phyloP scores from a whole-genome alignment of 1,140 invertebrate genomes.

The Lordiphosa mommai region DNA sequence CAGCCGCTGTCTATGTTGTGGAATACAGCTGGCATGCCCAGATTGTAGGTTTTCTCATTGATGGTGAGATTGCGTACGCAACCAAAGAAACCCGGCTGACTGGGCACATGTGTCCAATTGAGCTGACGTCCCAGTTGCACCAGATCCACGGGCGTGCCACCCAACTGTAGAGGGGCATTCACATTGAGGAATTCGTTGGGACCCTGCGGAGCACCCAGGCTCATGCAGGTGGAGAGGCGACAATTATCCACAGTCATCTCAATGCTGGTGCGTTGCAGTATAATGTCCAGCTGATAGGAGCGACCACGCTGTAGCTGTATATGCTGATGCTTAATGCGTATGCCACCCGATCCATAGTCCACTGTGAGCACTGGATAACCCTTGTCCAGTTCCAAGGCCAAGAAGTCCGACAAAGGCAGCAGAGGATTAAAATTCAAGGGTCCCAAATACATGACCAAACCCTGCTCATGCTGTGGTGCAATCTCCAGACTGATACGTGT shows the following conservation, averaged over 20 bases:
- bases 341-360: conserved; percentile 93
- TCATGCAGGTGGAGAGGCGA: conserved; percentile 86
- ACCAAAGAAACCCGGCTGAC: conserved; percentile 86
- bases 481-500: conserved; percentile 90
- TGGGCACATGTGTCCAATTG: conserved; percentile 85
- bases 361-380: conserved; percentile 92
- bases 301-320: conserved; percentile 89
- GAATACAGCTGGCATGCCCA: conserved; percentile 86
- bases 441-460: conserved; percentile 95
- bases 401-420: conserved; percentile 89
- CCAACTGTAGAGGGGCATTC: conserved; percentile 92
- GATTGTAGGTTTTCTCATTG: conserved; percentile 88
- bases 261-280: conserved; percentile 85
- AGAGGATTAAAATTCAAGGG: conserved; percentile 85
- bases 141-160: conserved; percentile 87
- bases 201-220: conserved; percentile 85
- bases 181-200: conserved; percentile 91
- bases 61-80: conserved; percentile 93
- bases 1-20: conserved; percentile 86
- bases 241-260: conserved; percentile 90
- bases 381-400: conserved; percentile 92
- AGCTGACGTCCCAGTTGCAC: conserved; percentile 82
- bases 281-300: conserved; percentile 91
- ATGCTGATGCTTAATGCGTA: conserved; percentile 85
- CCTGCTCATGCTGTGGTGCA: conserved; percentile 86